phyloP scores from a whole-genome alignment of 2,888 invertebrate species.

The Carabus problematicus region DNA sequence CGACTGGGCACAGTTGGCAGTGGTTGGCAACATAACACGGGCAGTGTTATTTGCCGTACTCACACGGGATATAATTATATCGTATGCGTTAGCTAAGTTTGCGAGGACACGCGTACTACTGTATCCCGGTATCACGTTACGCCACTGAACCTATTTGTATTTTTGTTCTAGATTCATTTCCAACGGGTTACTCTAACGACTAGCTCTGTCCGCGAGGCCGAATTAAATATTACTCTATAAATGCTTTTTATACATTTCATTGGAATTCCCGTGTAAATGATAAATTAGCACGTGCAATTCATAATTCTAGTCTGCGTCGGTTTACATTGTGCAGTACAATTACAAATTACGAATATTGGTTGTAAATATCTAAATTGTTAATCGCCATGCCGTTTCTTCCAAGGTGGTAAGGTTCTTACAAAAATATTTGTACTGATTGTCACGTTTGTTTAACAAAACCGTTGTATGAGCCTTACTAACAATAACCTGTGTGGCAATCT shows the following conservation, averaged over 20 bases:
- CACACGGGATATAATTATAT: not conserved
- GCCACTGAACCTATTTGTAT: constrained; percentile 42
- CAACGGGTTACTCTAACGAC: constrained; percentile 35
- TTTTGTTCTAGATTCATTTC: constrained; percentile 42
- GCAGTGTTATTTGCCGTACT: too few relatives aligned
- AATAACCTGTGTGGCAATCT: constrained; percentile 19
- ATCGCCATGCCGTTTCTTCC: constrained; percentile 40
- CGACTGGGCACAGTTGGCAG: too few relatives aligned
- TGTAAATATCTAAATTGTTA: constrained; percentile 29
- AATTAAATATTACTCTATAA: constrained; percentile 37
- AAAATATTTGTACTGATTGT: constrained; percentile 34
- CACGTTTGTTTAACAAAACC: constrained; percentile 37
- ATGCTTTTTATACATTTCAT: constrained; percentile 32
- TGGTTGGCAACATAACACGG: too few relatives aligned
- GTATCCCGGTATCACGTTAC: constrained; percentile 20
- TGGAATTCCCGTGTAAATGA: constrained; percentile 20
- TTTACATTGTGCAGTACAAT: constrained; percentile 27
- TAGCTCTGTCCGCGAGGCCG: constrained; percentile 37
- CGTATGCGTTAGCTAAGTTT: not conserved
- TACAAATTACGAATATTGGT: constrained; percentile 27
- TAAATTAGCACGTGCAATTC: constrained; percentile 22
- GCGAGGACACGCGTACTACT: not conserved
- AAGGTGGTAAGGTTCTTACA: constrained; percentile 42
- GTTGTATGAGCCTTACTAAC: constrained; percentile 40
- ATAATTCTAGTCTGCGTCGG: constrained; percentile 23